A percentile compares a stretch with the other conserved stretches of the same genome.
phyloP scores from a whole-genome alignment of 2,888 invertebrate genomes.

The Esperia sulphurella region DNA sequence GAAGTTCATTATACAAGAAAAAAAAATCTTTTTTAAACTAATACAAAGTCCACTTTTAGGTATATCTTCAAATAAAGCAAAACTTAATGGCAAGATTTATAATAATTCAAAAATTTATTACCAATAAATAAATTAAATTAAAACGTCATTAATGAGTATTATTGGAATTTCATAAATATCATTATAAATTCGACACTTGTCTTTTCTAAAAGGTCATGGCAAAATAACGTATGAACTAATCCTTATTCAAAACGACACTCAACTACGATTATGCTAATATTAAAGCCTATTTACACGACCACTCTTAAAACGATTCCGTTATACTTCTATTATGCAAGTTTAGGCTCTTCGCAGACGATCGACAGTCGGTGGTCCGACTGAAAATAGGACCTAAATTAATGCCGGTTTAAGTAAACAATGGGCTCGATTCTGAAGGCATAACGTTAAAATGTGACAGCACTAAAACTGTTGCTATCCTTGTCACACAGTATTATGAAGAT shows the following conservation, averaged over 20 bases:
- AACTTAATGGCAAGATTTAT: constrained; percentile 42
- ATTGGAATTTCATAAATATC: constrained; percentile 37
- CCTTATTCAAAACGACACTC: not conserved
- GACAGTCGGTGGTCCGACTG: no score
- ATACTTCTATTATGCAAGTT: not conserved
- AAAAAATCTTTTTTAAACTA: no score
- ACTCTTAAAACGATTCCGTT: not conserved
- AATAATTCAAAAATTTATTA: constrained; percentile 7
- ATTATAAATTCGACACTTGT: constrained; percentile 17
- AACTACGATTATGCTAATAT: constrained; percentile 6
- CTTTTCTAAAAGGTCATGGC: constrained; percentile 22
- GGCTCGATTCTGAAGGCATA: no score
- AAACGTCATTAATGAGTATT: constrained; percentile 38
- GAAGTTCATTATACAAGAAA: no score
- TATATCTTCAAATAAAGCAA: constrained; percentile 20
- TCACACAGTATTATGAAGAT: no score
- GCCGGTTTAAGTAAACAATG: no score
- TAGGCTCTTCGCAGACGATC: not conserved
- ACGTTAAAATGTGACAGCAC: no score
- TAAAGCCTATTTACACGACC: not conserved
- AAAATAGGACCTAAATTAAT: no score
- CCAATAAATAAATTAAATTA: constrained; percentile 19
- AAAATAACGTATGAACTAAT: constrained; percentile 9
- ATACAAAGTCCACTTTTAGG: not conserved
- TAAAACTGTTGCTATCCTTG: no score